Percentiles rank a stretch among this genome's conserved stretches.
phyloP scores from a whole-genome alignment of 2,888 invertebrate species.

The Ophion slaviceki region DNA sequence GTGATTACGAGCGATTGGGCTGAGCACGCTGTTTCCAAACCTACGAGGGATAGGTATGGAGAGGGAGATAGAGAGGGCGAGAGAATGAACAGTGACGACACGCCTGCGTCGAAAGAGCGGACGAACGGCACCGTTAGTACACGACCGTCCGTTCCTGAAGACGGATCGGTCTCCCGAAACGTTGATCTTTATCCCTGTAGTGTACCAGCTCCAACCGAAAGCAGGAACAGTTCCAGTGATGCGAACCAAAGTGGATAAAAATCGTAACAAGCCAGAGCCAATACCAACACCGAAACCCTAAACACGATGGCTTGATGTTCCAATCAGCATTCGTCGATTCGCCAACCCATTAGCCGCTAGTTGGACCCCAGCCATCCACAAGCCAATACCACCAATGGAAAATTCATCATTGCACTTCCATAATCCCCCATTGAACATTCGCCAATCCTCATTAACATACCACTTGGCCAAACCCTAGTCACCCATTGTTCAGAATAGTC shows the following conservation, averaged over 20 bases:
- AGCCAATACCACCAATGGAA: too few species aligned
- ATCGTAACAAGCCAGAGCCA: background rate
- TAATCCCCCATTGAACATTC: too few species aligned
- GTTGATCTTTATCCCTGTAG: slow-evolving; percentile 71
- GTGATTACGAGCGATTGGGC: slow-evolving; percentile 5
- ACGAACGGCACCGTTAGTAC: slow-evolving; percentile 73
- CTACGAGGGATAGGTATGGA: background rate
- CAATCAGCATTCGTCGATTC: too few species aligned
- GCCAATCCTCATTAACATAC: too few species aligned
- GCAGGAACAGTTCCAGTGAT: background rate
- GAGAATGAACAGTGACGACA: slow-evolving; percentile 59
- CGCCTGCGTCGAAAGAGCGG: slow-evolving; percentile 75
- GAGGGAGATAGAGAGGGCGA: background rate
- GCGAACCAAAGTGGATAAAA: background rate
- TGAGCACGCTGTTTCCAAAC: background rate
- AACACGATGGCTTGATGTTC: background rate
- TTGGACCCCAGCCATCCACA: too few species aligned
- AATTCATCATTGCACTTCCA: too few species aligned
- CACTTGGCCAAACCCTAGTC: too few species aligned
- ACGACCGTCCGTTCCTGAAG: slow-evolving; percentile 76
- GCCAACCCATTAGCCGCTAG: too few species aligned
- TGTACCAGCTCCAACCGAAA: background rate
- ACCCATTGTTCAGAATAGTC: too few species aligned
- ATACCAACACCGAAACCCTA: background rate
- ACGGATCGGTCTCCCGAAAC: slow-evolving; percentile 75